These are phyloP conservation scores for Ennomos erosarius DNA, from an alignment of 2,888 invertebrate genomes.

Conservation along the genomic window DNA sequence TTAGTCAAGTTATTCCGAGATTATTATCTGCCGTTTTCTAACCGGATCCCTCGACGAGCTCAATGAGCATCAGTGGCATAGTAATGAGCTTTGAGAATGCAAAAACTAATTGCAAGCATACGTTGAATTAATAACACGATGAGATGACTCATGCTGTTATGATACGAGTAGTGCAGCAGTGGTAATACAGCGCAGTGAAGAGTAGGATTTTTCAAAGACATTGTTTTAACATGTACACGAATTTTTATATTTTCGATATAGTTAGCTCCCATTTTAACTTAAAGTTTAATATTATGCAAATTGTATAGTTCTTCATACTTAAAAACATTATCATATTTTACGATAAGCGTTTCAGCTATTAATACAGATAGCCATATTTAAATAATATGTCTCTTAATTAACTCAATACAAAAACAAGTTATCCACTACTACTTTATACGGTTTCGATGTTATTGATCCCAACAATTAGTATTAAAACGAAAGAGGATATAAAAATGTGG, in stretches of 20 bases:
- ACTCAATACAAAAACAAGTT: constrained; percentile 7
- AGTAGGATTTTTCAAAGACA: too few species aligned
- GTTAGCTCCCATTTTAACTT: too few species aligned
- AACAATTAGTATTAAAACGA: constrained; percentile 28
- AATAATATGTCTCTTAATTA: constrained; percentile 7
- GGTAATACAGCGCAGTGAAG: too few species aligned
- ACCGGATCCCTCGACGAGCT: constrained; percentile 17
- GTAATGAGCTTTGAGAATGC: constrained; percentile 24
- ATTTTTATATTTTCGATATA: too few species aligned
- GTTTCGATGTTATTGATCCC: constrained; percentile 27
- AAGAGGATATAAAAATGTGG: constrained; percentile 49
- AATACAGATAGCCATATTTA: constrained; percentile 2
- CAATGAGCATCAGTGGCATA: constrained; percentile 14
- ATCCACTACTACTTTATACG: constrained; percentile 9
- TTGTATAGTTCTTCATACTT: too few species aligned
- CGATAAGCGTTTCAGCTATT: too few species aligned
- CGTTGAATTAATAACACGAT: constrained; percentile 27
- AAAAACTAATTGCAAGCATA: constrained; percentile 31
- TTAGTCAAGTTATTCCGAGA: background rate
- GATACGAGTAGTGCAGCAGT: background rate
- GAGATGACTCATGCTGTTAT: constrained; percentile 14
- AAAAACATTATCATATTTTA: too few species aligned
- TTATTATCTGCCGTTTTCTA: constrained; percentile 13
- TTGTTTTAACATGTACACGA: too few species aligned
- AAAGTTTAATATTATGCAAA: too few species aligned